phyloP scores from a whole-genome alignment of 2,888 invertebrate species.

The Clostera curtula region DNA sequence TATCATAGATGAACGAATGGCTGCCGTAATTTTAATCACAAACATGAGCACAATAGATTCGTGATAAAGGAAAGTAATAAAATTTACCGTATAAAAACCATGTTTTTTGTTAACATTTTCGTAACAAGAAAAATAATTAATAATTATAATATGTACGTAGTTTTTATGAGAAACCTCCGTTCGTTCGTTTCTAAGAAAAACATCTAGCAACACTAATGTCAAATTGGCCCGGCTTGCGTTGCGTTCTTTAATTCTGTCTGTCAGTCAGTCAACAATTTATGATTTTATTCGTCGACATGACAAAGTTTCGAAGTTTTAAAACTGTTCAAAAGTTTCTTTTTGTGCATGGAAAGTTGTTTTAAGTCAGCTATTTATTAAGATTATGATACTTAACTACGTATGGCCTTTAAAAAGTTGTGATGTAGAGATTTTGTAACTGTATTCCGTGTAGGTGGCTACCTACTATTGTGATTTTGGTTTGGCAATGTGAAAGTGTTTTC shows the following conservation, averaged over 20 bases:
- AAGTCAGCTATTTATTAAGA: conserved; percentile 14
- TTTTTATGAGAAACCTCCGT: no score
- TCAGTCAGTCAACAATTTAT: conserved; percentile 45
- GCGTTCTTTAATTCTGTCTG: conserved; percentile 27
- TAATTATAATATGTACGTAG: no score
- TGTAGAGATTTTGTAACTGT: conserved; percentile 54
- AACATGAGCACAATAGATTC: no score
- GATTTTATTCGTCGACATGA: conserved; percentile 47
- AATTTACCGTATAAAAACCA: no score
- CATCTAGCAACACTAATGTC: no score
- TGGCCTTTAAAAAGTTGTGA: conserved; percentile 20
- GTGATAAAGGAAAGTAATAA: no score
- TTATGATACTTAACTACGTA: conserved; percentile 15
- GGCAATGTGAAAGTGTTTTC: conserved; percentile 72
- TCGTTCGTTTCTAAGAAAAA: no score
- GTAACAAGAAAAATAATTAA: no score
- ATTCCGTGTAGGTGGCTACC: conserved; percentile 68
- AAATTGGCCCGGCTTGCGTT: conserved; percentile 24
- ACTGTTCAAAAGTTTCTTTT: conserved; percentile 35
- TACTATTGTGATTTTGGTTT: conserved; percentile 47
- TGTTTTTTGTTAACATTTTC: no score
- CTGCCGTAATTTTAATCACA: no score
- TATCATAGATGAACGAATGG: no score
- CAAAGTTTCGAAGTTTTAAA: conserved; percentile 48
- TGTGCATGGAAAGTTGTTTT: conserved; percentile 20